Conservation (phyloP, 2,797 vertebrate species). For the Thalassophryne amazonica region DNA sequence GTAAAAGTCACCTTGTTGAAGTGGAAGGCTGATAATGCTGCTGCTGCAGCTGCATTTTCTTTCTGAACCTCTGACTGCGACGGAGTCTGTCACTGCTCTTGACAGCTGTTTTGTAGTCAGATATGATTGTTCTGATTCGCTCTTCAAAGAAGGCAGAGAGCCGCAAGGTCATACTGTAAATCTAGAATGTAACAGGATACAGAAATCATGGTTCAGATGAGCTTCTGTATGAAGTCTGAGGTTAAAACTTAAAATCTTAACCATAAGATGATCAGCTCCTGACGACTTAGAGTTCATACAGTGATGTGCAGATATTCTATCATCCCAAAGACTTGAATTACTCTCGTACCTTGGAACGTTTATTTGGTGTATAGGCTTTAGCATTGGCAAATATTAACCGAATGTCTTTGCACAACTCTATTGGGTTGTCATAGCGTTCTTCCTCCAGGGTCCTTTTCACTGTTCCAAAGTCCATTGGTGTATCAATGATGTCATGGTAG, state of each 20-base stretch:
- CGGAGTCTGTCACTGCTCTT: slow-evolving; percentile 86
- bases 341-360: slow-evolving; percentile 90
- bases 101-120: slow-evolving; percentile 89
- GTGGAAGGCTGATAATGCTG: slow-evolving; percentile 49
- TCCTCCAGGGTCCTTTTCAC: slow-evolving; percentile 86
- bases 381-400: slow-evolving; percentile 95
- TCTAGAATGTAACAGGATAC: slow-evolving; percentile 66
- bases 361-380: slow-evolving; percentile 96
- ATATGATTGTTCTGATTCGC: slow-evolving; percentile 88
- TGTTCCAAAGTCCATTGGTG: slow-evolving; percentile 94
- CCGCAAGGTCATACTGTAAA: slow-evolving; percentile 96
- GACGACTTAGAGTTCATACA: no score
- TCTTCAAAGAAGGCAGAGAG: slow-evolving; percentile 94
- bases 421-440: slow-evolving; percentile 89
- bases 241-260: background rate
- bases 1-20: slow-evolving; percentile 73
- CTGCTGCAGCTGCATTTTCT: slow-evolving; percentile 79
- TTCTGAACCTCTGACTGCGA: slow-evolving; percentile 86
- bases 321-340: background rate
- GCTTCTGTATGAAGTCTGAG: background rate
- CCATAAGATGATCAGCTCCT: no score
- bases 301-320: background rate
- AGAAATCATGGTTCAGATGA: background rate
- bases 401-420: slow-evolving; percentile 93
- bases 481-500: slow-evolving; percentile 90